Evolutionary conservation across 2,888 invertebrate genomes (phyloP).

Genomic region (Melolontha melolontha): DNA sequence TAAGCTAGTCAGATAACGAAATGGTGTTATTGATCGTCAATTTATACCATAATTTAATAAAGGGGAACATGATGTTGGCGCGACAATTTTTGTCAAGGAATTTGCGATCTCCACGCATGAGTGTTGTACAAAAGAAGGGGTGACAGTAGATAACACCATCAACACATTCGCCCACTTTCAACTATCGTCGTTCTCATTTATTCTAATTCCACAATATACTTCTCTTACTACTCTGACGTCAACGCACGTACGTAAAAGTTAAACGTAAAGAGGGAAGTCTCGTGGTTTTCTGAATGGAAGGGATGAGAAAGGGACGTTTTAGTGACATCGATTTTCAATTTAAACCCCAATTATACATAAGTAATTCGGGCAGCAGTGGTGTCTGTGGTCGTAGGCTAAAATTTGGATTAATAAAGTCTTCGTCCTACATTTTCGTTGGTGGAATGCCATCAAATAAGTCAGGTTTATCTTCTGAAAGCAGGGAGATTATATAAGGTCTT

Average conservation of each 20-base stretch:
- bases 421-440: conserved; percentile 23
- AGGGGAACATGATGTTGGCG: too few relatives aligned
- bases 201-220: conserved; percentile 1
- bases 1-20: too few relatives aligned
- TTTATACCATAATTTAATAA: too few relatives aligned
- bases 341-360: conserved; percentile 39
- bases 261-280: conserved; percentile 21
- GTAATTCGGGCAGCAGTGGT: conserved; percentile 32
- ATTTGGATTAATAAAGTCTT: conserved; percentile 37
- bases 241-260: conserved; percentile 18
- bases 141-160: too few relatives aligned
- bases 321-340: conserved; percentile 39
- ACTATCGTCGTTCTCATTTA: conserved; percentile 14
- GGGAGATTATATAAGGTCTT: conserved; percentile 12
- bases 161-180: background rate
- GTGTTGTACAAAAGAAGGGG: too few relatives aligned
- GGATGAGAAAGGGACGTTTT: conserved; percentile 24
- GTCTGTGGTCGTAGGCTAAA: conserved; percentile 30
- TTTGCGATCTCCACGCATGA: too few relatives aligned
- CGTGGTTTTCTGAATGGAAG: conserved; percentile 33
- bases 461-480: conserved; percentile 21
- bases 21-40: too few relatives aligned
- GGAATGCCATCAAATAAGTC: conserved; percentile 14
- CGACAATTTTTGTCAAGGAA: too few relatives aligned
- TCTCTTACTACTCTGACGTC: conserved; percentile 16